phyloP scores from a whole-genome alignment of 2,797 vertebrate species.

The Amazona ochrocephala region DNA sequence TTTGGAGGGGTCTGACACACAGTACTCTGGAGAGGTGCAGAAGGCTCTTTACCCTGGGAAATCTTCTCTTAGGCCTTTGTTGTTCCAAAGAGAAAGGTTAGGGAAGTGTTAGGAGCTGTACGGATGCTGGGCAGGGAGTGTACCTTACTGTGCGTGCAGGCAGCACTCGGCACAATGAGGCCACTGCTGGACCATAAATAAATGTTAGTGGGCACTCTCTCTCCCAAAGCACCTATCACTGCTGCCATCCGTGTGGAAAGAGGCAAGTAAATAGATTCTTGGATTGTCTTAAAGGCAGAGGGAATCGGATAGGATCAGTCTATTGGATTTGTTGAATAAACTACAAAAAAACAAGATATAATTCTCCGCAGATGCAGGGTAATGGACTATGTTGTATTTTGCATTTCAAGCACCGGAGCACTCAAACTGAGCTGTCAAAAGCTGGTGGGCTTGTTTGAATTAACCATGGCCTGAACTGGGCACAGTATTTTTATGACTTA shows the following conservation, averaged over 20 bases:
- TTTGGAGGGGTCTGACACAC: background rate
- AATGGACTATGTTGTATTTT: conserved; percentile 53
- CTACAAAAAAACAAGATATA: conserved; percentile 13
- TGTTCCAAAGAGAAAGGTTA: background rate
- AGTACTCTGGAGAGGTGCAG: background rate
- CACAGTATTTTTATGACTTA: background rate
- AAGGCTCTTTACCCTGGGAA: background rate
- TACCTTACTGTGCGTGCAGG: background rate
- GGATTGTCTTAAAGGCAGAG: conserved; percentile 58
- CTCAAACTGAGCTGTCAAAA: conserved; percentile 34
- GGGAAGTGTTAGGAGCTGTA: background rate
- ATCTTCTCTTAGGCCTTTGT: background rate
- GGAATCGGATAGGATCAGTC: conserved; percentile 40
- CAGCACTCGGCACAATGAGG: background rate
- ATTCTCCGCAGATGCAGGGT: background rate
- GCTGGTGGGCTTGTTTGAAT: conserved; percentile 36
- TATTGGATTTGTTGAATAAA: conserved; percentile 58
- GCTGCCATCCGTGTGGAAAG: conserved; percentile 62
- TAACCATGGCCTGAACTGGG: conserved; percentile 22
- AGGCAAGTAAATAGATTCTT: conserved; percentile 58
- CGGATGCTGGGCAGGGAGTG: background rate
- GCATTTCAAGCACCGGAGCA: conserved; percentile 42
- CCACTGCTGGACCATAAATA: conserved; percentile 39
- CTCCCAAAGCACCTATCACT: conserved; percentile 61
- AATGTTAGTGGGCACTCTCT: conserved; percentile 58